Evolutionary conservation across 1,140 invertebrate species (phyloP).

Genomic region (Holcopasites calliopsidis): DNA sequence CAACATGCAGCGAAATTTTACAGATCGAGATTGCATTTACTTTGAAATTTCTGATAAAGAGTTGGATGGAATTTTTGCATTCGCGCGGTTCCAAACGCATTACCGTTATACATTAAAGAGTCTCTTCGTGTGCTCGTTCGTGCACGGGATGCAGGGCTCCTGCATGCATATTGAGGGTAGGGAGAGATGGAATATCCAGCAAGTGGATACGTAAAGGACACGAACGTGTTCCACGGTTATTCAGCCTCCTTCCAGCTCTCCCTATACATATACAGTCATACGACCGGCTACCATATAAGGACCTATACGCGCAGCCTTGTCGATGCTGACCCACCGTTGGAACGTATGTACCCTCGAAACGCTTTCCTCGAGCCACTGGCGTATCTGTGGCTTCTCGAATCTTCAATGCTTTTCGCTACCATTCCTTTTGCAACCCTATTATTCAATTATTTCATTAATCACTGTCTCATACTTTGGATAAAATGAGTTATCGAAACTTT

Average conservation of each 20-base stretch:
- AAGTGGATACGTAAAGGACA: slow-evolving; percentile 47
- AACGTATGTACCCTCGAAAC: slow-evolving; percentile 59
- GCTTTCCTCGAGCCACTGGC: slow-evolving; percentile 27
- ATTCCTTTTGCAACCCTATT: background rate
- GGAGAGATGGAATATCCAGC: slow-evolving; percentile 33
- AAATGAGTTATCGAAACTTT: too few species aligned
- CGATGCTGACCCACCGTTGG: slow-evolving; percentile 64
- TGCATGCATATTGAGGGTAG: slow-evolving; percentile 30
- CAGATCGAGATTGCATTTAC: background rate
- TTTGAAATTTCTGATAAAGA: background rate
- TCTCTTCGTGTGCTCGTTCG: background rate
- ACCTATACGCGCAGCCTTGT: slow-evolving; percentile 65
- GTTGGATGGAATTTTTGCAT: too few species aligned
- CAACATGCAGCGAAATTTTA: background rate
- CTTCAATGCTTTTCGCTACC: background rate
- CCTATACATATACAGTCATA: slow-evolving; percentile 58
- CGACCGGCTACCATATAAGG: slow-evolving; percentile 65
- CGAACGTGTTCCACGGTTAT: slow-evolving; percentile 47
- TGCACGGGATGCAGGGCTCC: slow-evolving; percentile 22
- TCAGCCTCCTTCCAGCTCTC: slow-evolving; percentile 64
- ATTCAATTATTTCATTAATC: too few species aligned
- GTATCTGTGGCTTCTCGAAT: background rate
- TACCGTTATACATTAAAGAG: slow-evolving; percentile 55
- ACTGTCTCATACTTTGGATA: too few species aligned
- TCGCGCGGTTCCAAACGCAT: too few species aligned